These are phyloP conservation scores for Papilio polyxenes DNA, from an alignment of 1,140 invertebrate species.

Conservation along the genomic window DNA sequence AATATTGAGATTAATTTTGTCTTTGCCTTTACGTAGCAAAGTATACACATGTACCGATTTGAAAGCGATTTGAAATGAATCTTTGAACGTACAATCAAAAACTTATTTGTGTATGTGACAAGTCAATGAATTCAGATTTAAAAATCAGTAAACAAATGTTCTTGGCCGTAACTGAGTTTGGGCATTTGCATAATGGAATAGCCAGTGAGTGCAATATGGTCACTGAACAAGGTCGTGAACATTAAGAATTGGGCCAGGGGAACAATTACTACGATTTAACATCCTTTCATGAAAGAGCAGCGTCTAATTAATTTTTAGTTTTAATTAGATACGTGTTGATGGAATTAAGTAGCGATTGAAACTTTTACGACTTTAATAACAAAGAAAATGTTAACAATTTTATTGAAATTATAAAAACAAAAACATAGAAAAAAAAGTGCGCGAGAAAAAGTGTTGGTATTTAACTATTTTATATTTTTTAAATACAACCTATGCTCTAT, in stretches of 20 bases:
- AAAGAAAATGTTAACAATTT: background rate
- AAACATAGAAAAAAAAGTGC: too few species aligned
- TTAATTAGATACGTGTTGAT: conserved; percentile 16
- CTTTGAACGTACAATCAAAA: background rate
- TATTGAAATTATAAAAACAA: too few species aligned
- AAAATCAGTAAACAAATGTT: background rate
- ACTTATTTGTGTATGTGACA: too few species aligned
- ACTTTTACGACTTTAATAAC: background rate
- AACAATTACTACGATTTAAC: conserved; percentile 41
- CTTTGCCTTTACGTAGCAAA: too few species aligned
- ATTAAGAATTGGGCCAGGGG: conserved; percentile 40
- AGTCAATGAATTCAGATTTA: too few species aligned
- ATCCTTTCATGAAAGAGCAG: conserved; percentile 36
- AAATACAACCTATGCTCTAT: background rate
- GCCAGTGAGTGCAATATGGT: conserved; percentile 17
- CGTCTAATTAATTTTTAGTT: conserved; percentile 30
- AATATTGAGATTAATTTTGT: too few species aligned
- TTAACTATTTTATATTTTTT: too few species aligned
- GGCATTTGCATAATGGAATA: conserved; percentile 18
- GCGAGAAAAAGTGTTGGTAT: background rate
- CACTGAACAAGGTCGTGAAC: conserved; percentile 16
- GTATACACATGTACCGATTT: too few species aligned
- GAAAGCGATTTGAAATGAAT: too few species aligned
- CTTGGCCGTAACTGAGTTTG: background rate
- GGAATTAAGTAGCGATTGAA: background rate